Percentiles rank a stretch among this genome's conserved stretches.
Conservation (phyloP, 2,113 vertebrate genomes). For the Ellobius talpinus region DNA sequence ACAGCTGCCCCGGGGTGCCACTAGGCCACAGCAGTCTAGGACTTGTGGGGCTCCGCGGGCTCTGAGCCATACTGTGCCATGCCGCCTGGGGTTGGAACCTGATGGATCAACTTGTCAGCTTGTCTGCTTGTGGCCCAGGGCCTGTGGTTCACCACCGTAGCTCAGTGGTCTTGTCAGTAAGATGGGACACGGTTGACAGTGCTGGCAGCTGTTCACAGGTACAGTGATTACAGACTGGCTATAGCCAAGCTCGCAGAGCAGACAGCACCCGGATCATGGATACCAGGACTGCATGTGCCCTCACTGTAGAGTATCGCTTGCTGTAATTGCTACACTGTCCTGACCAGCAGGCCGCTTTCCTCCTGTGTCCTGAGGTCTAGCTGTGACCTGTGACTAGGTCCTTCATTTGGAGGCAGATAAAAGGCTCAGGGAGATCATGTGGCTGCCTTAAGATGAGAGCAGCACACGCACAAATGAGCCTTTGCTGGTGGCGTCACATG, state of each 20-base stretch:
- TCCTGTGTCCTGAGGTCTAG: not conserved
- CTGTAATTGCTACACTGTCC: fast-evolving
- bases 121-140: not conserved
- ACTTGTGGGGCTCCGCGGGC: not conserved
- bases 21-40: not conserved
- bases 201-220: not conserved
- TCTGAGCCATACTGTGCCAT: not conserved
- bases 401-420: not conserved
- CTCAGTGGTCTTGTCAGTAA: not conserved
- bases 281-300: fast-evolving
- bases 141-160: not conserved
- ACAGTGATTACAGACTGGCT: too few species aligned
- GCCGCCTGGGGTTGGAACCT: not conserved
- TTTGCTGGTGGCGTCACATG: not conserved
- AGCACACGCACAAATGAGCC: not conserved
- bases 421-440: not conserved
- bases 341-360: not conserved
- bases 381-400: not conserved
- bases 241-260: not conserved
- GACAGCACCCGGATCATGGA: not conserved
- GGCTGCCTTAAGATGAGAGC: not conserved
- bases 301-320: not conserved
- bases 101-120: not conserved
- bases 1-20: not conserved
- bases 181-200: not conserved